Base-by-base conservation (phyloP, 2,888 invertebrate genomes). In the Nomada fucata region DNA sequence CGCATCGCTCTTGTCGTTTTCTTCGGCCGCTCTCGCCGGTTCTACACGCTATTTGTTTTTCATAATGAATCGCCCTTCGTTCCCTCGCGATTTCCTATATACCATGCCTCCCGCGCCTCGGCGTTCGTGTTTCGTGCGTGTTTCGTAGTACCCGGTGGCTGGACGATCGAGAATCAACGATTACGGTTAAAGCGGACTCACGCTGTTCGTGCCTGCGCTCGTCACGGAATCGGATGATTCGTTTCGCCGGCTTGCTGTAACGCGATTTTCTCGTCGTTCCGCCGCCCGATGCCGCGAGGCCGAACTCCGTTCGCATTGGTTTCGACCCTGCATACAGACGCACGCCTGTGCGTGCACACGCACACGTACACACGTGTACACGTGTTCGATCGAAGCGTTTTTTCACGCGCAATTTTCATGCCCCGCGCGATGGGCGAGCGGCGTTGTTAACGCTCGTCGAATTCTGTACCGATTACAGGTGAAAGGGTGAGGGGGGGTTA, bases 161-260 rank as follows among this genome's bases (percentile, higher is more conserved):
- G 63, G 47, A 44, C 73, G 74, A 80, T 82, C 65, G 59, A 70
- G 60, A 50, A 82, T 75, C 82, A 29, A 65, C 69, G 74, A 74
- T 74, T 64, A 73, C 36, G 60, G 57, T 60, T 47, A 44, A 59
- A 64, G 60, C 36, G 10, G 53, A 20, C 75, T 67, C 59, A 23
- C 57, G 71, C 50, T 15, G 68, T 75, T 84, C 78, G 72, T 76
- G 61, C 57, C 63, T 29, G 13, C 18, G n/a, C 74, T 64, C 74
- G 86, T 88, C 83, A 61, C 86, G 83, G 79, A 79, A 85, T 65
- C 65, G 75, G 68, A 36, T 72, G 84, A 86, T 86, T 86, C 76
- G 83, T 85, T 77, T 79, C 86, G 70, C 74, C 79, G 65, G 50
- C 57, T 81, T 65, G 69, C 63, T 13, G 50, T 86, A 89, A 89